phyloP scores from a whole-genome alignment of 2,113 vertebrate genomes.

The Syngnathoides biaculeatus region DNA sequence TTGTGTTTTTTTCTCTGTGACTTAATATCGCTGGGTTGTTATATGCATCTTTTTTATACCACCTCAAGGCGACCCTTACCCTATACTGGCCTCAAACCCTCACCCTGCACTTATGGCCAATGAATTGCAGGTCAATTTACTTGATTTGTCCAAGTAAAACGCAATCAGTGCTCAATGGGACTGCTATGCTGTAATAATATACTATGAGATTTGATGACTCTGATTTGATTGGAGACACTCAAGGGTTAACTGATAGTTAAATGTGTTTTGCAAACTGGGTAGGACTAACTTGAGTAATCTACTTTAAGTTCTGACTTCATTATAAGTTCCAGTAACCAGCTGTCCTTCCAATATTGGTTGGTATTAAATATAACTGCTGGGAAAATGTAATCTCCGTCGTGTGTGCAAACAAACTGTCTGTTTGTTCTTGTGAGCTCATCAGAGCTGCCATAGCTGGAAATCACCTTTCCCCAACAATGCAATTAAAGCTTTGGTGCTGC shows the following conservation, averaged over 20 bases:
- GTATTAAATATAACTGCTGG: conserved; percentile 25
- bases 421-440: conserved; percentile 40
- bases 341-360: conserved; percentile 16
- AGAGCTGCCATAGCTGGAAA: conserved; percentile 45
- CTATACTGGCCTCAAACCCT: no score
- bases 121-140: neutral
- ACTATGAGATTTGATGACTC: neutral
- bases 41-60: no score
- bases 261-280: conserved; percentile 15
- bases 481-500: conserved; percentile 68
- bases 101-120: neutral
- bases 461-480: conserved; percentile 65
- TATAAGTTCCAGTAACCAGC: conserved; percentile 24
- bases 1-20: neutral
- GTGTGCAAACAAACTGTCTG: conserved; percentile 29
- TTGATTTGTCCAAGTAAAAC: neutral
- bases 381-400: conserved; percentile 10
- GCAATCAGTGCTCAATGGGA: neutral
- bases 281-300: conserved; percentile 18
- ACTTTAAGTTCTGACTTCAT: conserved; percentile 22
- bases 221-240: neutral
- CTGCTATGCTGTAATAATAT: neutral
- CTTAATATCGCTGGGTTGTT: neutral
- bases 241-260: conserved; percentile 9
- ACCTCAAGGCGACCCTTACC: conserved; percentile 1